Conservation (phyloP, 2,113 vertebrate species). For the Lepisosteus osseus region DNA sequence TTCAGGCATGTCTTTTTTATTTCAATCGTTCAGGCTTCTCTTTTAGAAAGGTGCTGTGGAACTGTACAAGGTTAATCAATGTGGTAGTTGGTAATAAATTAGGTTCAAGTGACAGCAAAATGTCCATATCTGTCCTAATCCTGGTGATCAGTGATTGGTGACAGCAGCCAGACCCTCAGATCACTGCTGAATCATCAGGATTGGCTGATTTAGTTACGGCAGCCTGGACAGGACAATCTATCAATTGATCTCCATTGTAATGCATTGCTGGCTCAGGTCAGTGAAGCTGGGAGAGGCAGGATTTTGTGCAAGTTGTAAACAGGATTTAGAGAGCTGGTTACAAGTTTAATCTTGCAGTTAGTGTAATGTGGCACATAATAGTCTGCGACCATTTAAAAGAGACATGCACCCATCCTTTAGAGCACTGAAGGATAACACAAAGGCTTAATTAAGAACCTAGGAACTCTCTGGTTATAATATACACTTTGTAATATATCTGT, state of each 20-base stretch:
- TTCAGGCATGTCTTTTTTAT: conserved; percentile 33
- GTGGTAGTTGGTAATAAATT: conserved; percentile 66
- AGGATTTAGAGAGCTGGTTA: conserved; percentile 61
- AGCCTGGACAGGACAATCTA: conserved; percentile 54
- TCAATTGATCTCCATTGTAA: conserved; percentile 56
- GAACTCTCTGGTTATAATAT: background rate
- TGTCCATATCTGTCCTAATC: conserved; percentile 60
- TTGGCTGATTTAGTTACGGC: conserved; percentile 56
- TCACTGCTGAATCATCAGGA: conserved; percentile 68
- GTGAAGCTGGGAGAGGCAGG: background rate
- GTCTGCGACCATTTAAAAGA: conserved; percentile 40
- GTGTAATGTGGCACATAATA: conserved; percentile 51
- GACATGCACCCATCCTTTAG: conserved; percentile 19
- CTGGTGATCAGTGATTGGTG: conserved; percentile 66
- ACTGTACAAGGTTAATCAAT: conserved; percentile 71
- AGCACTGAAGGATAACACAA: conserved; percentile 14
- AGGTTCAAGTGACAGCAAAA: conserved; percentile 60
- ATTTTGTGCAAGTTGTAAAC: conserved; percentile 28
- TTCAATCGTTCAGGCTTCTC: background rate
- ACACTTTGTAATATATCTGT: no score
- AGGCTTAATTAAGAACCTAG: conserved; percentile 28
- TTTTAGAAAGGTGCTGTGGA: conserved; percentile 28
- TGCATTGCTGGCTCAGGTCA: conserved; percentile 52
- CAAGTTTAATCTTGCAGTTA: conserved; percentile 57
- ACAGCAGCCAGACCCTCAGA: conserved; percentile 57